Conservation (phyloP, 2,113 vertebrate genomes). For the Cephalopholis sonnerati region DNA sequence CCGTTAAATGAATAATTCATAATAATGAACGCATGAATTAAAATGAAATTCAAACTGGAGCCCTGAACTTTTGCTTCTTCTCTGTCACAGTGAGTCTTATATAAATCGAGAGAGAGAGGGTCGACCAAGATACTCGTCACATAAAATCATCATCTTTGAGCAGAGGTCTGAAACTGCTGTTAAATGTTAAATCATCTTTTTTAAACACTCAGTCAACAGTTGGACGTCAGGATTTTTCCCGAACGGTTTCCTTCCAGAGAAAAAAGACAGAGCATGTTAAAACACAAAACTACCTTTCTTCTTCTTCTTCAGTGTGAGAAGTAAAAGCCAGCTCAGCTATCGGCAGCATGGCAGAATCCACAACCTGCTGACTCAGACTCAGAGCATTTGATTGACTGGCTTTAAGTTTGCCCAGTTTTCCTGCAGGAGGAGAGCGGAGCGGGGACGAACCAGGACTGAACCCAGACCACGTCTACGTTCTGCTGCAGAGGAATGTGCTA, state of each 20-base stretch:
- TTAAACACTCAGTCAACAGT: no score
- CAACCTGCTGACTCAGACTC: constrained; percentile 61
- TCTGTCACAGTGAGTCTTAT: no score
- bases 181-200: no score
- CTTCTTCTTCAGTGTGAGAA: constrained; percentile 44
- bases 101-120: no score
- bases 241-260: not conserved
- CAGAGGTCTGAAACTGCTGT: no score
- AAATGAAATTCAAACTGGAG: no score
- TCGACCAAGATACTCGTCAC: no score
- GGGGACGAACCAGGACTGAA: constrained; percentile 49
- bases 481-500: constrained; percentile 61
- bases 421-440: constrained; percentile 32
- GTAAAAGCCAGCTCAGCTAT: constrained; percentile 59
- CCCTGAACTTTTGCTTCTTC: no score
- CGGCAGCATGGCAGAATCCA: constrained; percentile 35
- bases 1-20: no score
- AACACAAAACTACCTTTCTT: not conserved
- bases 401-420: constrained; percentile 50
- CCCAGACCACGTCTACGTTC: constrained; percentile 56
- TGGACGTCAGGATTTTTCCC: no score
- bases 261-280: constrained; percentile 19
- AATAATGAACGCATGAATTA: no score
- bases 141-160: no score
- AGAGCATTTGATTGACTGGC: constrained; percentile 66